Base-by-base conservation (phyloP, 2,888 invertebrate species). In the Heteropelma amictum region DNA sequence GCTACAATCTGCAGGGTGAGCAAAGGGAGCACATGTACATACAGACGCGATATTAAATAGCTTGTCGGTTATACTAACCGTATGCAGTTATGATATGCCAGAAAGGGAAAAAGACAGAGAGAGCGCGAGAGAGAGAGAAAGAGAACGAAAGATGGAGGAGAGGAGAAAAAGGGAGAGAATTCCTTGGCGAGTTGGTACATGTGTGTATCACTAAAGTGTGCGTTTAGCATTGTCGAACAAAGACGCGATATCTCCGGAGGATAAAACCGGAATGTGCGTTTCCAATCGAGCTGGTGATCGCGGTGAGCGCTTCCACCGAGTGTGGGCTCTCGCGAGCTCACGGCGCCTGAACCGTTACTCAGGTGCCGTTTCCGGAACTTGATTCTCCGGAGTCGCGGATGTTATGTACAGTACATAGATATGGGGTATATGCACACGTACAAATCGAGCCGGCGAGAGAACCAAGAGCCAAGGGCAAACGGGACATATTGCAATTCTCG, bases 301-400 rank as follows among this genome's bases (percentile, higher is more conserved):
- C 64, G 49, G 14, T 42, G 35, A 63, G 40, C 42, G 63, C 63
- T 69, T 68, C 67, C 65, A 69, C 53, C 33, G 73, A 69, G 69
- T 65, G 69, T 72, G 60, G 69, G 56, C 64, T 61, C n/a, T n/a
- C 72, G 70, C 73, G 64, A 65, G 69, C 71, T 68, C 75, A 67
- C 71, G 75, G 75, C 72, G 63, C 67, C 71, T 71, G 67, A 71
- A 75, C 78, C 78, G 78, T 78, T 78, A 78, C 65, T 75, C 78
- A 76, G 73, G 77, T 76, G 77, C 77, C 77, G 78, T 78, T 75
- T 78, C 78, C 78, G 78, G 78, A 77, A 78, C 77, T 78, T 70
- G 75, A 75, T 75, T 78, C 77, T 72, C 75, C 70, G 45, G 70
- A 35, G 54, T 76, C 65, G 60, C 64, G 69, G 60, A 61, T 56